Evolutionary conservation across 2,888 invertebrate genomes (phyloP).

Genomic region (Anagyrus pseudococci): DNA sequence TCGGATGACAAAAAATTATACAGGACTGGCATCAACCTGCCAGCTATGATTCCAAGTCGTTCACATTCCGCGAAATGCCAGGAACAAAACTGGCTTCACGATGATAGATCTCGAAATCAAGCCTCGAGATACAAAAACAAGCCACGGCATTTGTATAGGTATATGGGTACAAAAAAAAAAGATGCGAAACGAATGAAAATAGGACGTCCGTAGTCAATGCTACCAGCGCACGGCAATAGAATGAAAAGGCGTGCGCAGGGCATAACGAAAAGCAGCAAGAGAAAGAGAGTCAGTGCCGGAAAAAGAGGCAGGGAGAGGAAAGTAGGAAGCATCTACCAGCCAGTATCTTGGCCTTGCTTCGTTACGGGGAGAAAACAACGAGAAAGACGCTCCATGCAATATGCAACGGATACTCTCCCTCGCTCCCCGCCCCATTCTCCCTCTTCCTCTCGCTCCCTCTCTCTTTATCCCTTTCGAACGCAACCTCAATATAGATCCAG

Average conservation of each 20-base stretch:
- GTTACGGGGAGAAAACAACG: slow-evolving; percentile 56
- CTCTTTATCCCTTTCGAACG: no score
- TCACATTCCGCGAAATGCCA: no score
- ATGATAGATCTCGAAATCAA: no score
- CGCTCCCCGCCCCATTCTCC: neutral
- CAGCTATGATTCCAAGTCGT: neutral
- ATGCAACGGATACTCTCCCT: slow-evolving; percentile 51
- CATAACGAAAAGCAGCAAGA: neutral
- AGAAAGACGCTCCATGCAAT: slow-evolving; percentile 54
- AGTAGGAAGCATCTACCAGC: slow-evolving; percentile 47
- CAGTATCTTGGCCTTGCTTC: slow-evolving; percentile 52
- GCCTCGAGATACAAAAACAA: no score
- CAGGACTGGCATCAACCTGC: neutral
- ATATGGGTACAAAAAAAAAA: no score
- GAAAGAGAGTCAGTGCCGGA: slow-evolving; percentile 8
- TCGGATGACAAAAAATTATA: neutral
- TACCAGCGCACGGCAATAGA: no score
- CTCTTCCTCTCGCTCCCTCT: no score
- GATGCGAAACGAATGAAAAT: neutral
- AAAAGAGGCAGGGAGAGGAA: neutral
- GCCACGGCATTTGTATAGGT: no score
- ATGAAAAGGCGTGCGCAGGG: no score
- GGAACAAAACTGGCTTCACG: no score
- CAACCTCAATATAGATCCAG: slow-evolving; percentile 42
- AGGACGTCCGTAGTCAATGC: neutral